Conservation (phyloP, 92 coral and sea anemone genomes). For the Virgularia gustaviana region DNA sequence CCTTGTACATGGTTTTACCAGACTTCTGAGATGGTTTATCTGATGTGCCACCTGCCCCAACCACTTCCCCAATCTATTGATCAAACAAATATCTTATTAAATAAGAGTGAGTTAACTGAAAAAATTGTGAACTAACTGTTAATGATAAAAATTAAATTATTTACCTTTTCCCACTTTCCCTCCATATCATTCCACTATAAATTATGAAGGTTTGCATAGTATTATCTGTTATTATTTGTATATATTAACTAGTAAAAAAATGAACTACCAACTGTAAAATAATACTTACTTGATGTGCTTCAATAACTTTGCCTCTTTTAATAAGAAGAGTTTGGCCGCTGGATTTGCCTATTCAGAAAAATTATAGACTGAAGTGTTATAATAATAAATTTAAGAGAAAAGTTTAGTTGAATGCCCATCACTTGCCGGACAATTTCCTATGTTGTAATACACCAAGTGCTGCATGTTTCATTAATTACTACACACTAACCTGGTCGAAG, state of each 20-base stretch:
- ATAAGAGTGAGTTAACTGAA: no score
- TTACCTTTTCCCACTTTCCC: conserved; percentile 92
- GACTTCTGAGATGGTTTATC: conserved; percentile 65
- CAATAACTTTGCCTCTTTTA: conserved; percentile 79
- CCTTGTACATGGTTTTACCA: conserved; percentile 74
- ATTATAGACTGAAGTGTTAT: background rate
- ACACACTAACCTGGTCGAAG: conserved; percentile 75
- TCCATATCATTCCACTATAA: conserved; percentile 92
- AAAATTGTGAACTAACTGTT: no score
- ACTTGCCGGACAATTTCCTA: background rate
- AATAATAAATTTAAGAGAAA: background rate
- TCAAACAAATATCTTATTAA: no score
- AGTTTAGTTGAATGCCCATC: no score
- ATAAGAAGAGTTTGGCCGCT: conserved; percentile 89
- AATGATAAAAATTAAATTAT: background rate
- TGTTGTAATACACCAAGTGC: background rate
- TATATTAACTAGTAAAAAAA: background rate
- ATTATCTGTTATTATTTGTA: background rate
- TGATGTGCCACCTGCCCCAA: conserved; percentile 80
- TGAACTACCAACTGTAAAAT: background rate
- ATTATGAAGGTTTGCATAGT: no score
- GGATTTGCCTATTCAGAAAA: conserved; percentile 68
- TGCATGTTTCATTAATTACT: background rate
- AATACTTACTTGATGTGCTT: conserved; percentile 75
- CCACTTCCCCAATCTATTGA: conserved; percentile 99